Conservation (phyloP, 2,113 vertebrate genomes). For the Petrocephalus microphthalmus region DNA sequence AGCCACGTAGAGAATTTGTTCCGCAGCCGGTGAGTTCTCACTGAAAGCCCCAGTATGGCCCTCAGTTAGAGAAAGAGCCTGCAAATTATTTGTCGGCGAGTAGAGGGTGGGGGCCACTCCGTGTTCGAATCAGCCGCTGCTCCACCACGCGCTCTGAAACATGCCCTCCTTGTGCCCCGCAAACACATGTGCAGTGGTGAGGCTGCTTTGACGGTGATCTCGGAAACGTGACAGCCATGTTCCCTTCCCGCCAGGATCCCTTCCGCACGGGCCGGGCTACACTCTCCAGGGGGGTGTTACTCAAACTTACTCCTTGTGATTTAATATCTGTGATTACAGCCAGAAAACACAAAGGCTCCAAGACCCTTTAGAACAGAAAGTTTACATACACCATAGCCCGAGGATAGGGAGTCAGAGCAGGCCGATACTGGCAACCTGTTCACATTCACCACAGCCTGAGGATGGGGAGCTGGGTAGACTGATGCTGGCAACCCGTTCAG, state of each 20-base stretch:
- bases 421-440: background rate
- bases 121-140: background rate
- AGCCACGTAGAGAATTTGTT: constrained; percentile 3
- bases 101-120: background rate
- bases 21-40: background rate
- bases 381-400: no score
- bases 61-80: background rate
- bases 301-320: no score
- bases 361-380: no score
- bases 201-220: background rate
- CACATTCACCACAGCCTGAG: no score
- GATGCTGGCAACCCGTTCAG: no score
- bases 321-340: no score
- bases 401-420: no score
- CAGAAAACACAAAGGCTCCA: no score
- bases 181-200: background rate
- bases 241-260: background rate
- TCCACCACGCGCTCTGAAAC: background rate
- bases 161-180: background rate
- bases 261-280: background rate
- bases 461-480: no score
- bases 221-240: no score
- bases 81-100: background rate
- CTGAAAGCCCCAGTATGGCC: background rate
- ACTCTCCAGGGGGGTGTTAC: no score